Evolutionary conservation across 2,888 invertebrate genomes (phyloP).

Genomic region (Resseliella maxima): DNA sequence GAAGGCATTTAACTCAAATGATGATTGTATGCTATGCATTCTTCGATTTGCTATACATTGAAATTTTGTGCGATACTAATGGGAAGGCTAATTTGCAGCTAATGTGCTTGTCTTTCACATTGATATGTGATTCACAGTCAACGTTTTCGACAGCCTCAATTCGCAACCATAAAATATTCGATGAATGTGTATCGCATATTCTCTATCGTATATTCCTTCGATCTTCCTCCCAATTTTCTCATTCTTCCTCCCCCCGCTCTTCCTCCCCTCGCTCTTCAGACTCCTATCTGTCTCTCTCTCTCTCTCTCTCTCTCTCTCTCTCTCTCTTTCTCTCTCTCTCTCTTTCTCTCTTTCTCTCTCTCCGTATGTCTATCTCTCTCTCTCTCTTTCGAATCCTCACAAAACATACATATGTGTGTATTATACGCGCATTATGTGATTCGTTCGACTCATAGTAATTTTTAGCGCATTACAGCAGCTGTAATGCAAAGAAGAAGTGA

Average conservation of each 20-base stretch:
- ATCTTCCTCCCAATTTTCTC: no score
- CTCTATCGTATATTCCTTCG: background rate
- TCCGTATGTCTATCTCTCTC: background rate
- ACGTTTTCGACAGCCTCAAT: background rate
- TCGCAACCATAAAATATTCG: background rate
- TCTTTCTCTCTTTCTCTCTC: background rate
- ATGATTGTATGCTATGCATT: background rate
- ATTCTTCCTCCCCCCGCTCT: no score
- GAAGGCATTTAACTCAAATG: no score
- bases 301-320: no score
- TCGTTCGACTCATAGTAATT: background rate
- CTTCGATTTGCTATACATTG: background rate
- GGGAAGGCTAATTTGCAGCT: conserved; percentile 29
- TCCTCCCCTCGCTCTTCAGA: no score
- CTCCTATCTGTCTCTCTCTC: no score
- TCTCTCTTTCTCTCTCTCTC: no score
- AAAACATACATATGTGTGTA: background rate
- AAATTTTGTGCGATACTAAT: background rate
- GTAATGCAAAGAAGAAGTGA: background rate
- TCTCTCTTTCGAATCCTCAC: background rate
- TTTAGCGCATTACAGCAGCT: conserved; percentile 37
- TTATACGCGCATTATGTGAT: conserved; percentile 14
- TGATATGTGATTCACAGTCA: conserved; percentile 2
- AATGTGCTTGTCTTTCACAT: conserved; percentile 8
- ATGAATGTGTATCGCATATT: background rate